Percentiles rank a stretch among this genome's conserved stretches.
Evolutionary conservation across 2,797 vertebrate species (phyloP).

Genomic region (Pogoniulus pusillus): DNA sequence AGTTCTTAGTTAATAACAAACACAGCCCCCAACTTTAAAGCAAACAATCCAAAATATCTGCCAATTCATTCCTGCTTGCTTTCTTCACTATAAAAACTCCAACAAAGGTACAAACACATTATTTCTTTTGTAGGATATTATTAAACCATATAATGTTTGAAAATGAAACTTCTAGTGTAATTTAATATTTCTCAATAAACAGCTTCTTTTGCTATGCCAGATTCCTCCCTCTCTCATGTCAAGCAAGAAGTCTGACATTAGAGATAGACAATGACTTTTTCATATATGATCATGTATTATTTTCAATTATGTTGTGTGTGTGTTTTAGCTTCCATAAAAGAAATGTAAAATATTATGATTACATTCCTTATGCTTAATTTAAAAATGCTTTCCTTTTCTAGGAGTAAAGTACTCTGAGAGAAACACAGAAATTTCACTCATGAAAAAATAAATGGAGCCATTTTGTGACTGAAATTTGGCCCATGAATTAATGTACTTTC

Average conservation of each 20-base stretch:
- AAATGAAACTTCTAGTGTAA: not conserved
- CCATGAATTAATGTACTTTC: not conserved
- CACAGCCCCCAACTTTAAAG: not conserved
- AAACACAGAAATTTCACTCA: not conserved
- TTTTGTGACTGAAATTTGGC: not conserved
- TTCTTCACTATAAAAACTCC: not conserved
- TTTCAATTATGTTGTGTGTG: not conserved
- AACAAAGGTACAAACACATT: not conserved
- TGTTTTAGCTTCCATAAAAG: not conserved
- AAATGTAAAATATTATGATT: not conserved
- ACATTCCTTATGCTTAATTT: not conserved
- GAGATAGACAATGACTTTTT: not conserved
- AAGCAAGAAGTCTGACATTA: not conserved
- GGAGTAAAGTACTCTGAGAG: not conserved
- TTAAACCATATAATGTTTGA: not conserved
- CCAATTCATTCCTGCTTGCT: not conserved
- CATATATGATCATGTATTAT: not conserved
- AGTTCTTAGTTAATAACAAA: conserved; percentile 33
- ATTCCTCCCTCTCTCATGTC: not conserved
- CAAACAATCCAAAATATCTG: conserved; percentile 28
- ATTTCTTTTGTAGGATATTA: not conserved
- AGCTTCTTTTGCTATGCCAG: not conserved
- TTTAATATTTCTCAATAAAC: not conserved
- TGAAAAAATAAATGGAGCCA: not conserved
- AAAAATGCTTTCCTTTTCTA: not conserved